These are phyloP conservation scores for Pteronura brasiliensis DNA, from an alignment of 2,113 vertebrate genomes.

Conservation along the genomic window DNA sequence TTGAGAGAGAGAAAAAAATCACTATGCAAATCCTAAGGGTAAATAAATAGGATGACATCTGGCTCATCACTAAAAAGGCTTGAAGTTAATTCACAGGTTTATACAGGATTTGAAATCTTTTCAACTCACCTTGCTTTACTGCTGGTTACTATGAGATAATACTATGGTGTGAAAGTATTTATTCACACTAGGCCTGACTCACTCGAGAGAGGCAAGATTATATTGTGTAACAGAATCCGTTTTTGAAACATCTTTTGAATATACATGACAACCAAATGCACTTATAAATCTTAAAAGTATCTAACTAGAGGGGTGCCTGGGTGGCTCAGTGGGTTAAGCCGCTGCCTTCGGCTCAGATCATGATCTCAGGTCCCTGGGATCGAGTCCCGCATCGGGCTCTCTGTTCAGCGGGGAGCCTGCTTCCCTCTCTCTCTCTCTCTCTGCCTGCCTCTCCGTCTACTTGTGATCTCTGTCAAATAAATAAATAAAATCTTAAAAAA, in stretches of 20 bases:
- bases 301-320: too few relatives aligned
- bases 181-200: not conserved
- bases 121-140: not conserved
- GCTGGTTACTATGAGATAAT: not conserved
- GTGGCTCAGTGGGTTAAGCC: too few relatives aligned
- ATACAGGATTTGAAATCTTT: conserved; percentile 1
- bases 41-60: conserved; percentile 7
- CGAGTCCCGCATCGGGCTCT: too few relatives aligned
- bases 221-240: not conserved
- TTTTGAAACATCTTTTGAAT: not conserved
- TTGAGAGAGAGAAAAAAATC: not conserved
- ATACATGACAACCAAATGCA: not conserved
- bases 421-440: too few relatives aligned
- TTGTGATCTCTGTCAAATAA: too few relatives aligned
- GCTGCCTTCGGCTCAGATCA: too few relatives aligned
- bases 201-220: not conserved
- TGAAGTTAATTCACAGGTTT: not conserved
- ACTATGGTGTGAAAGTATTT: not conserved
- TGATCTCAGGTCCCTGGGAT: too few relatives aligned
- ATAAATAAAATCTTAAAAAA: too few relatives aligned
- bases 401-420: too few relatives aligned
- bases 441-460: too few relatives aligned
- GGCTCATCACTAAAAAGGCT: not conserved
- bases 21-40: conserved; percentile 13
- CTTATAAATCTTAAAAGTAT: conserved; percentile 8